Evolutionary conservation across 2,888 invertebrate genomes (phyloP).

Genomic region (Carpatolechia fugitivella): DNA sequence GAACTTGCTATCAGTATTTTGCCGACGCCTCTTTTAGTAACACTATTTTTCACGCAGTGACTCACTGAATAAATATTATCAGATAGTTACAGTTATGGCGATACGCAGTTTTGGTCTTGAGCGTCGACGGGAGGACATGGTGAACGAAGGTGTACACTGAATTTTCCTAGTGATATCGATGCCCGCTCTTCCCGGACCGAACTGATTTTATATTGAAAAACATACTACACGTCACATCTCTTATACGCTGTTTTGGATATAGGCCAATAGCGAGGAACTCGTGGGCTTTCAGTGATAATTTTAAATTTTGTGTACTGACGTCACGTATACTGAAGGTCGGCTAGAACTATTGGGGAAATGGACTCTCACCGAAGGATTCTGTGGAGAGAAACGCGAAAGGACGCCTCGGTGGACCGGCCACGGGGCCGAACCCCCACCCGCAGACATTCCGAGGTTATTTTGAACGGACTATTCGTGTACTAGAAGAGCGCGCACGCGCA

Average conservation of each 20-base stretch:
- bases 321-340: constrained; percentile 54
- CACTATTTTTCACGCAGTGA: constrained; percentile 48
- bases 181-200: constrained; percentile 47
- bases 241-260: constrained; percentile 69
- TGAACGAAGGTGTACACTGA: constrained; percentile 39
- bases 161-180: constrained; percentile 3
- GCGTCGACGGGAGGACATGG: constrained; percentile 67
- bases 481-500: constrained; percentile 69
- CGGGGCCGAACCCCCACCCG: constrained; percentile 82
- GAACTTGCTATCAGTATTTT: constrained; percentile 45
- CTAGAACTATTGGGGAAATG: constrained; percentile 46
- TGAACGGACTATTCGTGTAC: constrained; percentile 76
- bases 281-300: constrained; percentile 62
- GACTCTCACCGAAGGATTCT: constrained; percentile 71
- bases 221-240: constrained; percentile 60
- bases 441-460: constrained; percentile 75
- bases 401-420: constrained; percentile 85
- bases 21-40: constrained; percentile 18
- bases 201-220: constrained; percentile 66
- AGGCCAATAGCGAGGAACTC: constrained; percentile 69
- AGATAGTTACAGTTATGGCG: constrained; percentile 66
- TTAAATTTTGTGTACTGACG: constrained; percentile 65
- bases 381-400: constrained; percentile 69
- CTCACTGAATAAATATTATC: constrained; percentile 60
- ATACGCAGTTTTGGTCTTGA: constrained; percentile 71